Evolutionary conservation across 2,797 vertebrate genomes (phyloP), one percentile per base, ranked within the genome.

Genomic region (Gallirallus australis): DNA sequence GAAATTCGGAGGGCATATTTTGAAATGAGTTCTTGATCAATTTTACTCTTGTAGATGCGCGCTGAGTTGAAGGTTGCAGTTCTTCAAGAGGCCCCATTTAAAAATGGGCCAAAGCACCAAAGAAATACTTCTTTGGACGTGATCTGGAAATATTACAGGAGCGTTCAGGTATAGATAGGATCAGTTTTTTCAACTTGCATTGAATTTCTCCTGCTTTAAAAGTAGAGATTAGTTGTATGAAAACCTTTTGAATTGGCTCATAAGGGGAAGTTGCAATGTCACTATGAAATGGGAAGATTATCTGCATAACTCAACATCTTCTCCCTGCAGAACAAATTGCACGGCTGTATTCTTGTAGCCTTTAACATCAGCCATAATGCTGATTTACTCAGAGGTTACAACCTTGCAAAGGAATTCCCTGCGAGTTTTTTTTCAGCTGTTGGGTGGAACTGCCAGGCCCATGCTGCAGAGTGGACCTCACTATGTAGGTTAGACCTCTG

Each of bases 251-350:
- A 81, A 94, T 86, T 90, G 82, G 68, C 83, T 83, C 64, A 0
- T 33, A 57, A 82, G 76, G 86, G 90, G 85, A 95, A 83, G 81
- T 86, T 47, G 89, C 85, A 94, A n/a, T 57, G 82, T 89, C 50
- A 4, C 37, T 68, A 37, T 83, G 80, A 69, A 48, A 66, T 27
- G 59, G 90, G 66, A 80, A 81, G 82, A 57, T 86, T n/a, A 35
- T 80, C 91, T 91, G 90, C 31, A 10, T 88, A 89, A 56, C 61
- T 50, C 13, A 82, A 84, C 28, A 27, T 31, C 63, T 12, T 77
- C 60, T 91, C 69, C 93, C 82, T 48, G 1, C 68, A 61, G 63
- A 84, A 37, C 53, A 56, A 57, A 64, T 83, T 45, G 87, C 39
- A 52, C 69, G 68, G 81, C 81, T 86, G 14, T 52, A 0, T 79